Evolutionary conservation across 2,797 vertebrate species (phyloP), one percentile per base, ranked within the genome.

Genomic region (Tenualosa ilisha): DNA sequence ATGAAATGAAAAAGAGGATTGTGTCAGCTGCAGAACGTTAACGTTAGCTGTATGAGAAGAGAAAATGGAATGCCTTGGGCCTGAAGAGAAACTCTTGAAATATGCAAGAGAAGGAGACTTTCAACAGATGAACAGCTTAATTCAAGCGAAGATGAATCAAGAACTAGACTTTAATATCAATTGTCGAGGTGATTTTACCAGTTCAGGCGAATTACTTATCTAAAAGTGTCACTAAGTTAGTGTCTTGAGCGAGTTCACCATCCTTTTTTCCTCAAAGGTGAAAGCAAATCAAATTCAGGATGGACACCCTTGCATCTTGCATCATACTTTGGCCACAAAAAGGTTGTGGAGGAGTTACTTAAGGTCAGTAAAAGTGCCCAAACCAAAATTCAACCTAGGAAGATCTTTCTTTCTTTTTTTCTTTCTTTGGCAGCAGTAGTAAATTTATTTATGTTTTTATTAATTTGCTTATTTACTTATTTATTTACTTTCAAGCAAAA

Each of bases 271-370:
- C 83, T 84, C 87, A 51, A 9, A 98, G 97, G 96, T 75, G 94
- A 90, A 91, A 94, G 89, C 84, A 96, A 96, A 88, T 94, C 93
- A 86, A 96, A 94, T 72, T 88, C 95, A 83, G 97, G 97, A 68
- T 99, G 98, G 97, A 97, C 97, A 0, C 91, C 97, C 43, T 96
- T 98, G 85, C 98, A 99, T 81, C 93, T 98, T 89, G 96, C 97
- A 9, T 97, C 96, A 90, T 96, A 96, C 92, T 97, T 95, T 89
- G 98, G 97, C 88, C 96, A 97, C 90, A 93, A 88, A 84, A 91
- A 94, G 87, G 96, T 97, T 85, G 97, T 96, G 65, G 95, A 97
- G 86, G 96, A 97, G 92, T 91, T 99, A 83, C 93, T 99, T 79
- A 97, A 98, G 96, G 96, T 97, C 92, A 81, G 86, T 81, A 26